Base-by-base conservation (phyloP, 2,113 vertebrate genomes). In the Stigmatopora argus region DNA sequence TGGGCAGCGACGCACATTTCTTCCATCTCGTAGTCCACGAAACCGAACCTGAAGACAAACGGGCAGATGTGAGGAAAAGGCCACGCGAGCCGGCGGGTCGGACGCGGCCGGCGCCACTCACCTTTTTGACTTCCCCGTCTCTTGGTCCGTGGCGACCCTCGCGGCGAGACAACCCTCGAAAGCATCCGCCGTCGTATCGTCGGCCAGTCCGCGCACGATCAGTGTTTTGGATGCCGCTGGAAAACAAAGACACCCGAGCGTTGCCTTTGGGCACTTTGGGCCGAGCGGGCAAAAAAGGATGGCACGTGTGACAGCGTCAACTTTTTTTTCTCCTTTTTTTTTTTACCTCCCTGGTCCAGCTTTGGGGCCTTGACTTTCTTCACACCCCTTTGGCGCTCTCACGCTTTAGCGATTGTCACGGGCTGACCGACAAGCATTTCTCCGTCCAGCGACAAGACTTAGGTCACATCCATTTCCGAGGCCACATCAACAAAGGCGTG, bases 1-100 rank as follows among this genome's bases (percentile, higher is more conserved):
- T 93, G 98, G 45, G 90, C 93, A n/a, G 91, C 90, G 87, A 92
- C 94, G 76, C 94, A 95, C 53, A 88, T 90, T 62, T 96, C 93
- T 15, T 94, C 85, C 4, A 82, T 92, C 60, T 91, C 91, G 76
- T 98, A 98, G 67, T 93, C 93, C 65, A 99, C 94, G 87, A 98
- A 99, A 0, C 96, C 96, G 69, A 93, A 98, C 72, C 96, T 98
- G 72, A 75, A 3, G 7, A 48, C 71, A 11, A 69, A 5, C 2
- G 35, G 35, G 4, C 35, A 38, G 7, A 38, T 38, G 35, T 38
- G 4, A 7, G 4, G 7, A 38, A 38, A 38, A 38, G 4, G 35
- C 1, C 35, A 38, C 7, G 4, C 7, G 1, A n/a, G n/a, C n/a
- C n/a, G n/a, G n/a, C n/a, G n/a, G n/a, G n/a, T 7, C 35, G 35